These are phyloP conservation scores for Aplocera efformata DNA, from an alignment of 2,888 invertebrate species.

Conservation along the genomic window DNA sequence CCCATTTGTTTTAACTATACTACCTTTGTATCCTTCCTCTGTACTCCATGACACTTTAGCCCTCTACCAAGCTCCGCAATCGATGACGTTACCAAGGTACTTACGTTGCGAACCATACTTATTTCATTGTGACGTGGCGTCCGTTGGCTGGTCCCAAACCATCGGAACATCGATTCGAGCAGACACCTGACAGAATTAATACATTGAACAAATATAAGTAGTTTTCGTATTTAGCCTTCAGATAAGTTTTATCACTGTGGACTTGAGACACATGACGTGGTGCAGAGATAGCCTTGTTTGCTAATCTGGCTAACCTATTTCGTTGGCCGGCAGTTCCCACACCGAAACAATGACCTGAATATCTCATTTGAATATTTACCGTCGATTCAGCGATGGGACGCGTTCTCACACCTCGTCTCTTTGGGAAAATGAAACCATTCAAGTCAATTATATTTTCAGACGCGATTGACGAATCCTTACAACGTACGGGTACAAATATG, in stretches of 20 bases:
- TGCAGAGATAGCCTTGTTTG: conserved; percentile 21
- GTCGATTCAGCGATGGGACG: conserved; percentile 18
- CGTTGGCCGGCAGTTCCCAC: conserved; percentile 19
- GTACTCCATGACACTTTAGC: no score
- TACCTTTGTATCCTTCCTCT: no score
- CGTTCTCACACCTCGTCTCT: conserved; percentile 19
- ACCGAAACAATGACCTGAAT: conserved; percentile 17
- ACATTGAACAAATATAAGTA: conserved; percentile 1
- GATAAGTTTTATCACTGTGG: conserved; percentile 6
- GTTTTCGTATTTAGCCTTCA: conserved; percentile 4
- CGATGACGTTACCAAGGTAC: no score
- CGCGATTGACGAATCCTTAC: neutral
- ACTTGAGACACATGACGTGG: conserved; percentile 11
- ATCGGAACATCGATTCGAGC: conserved; percentile 2
- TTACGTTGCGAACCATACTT: no score
- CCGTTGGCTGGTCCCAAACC: neutral
- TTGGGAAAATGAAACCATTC: neutral
- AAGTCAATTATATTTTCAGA: neutral
- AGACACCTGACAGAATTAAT: conserved; percentile 2
- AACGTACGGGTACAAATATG: no score
- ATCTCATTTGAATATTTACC: conserved; percentile 22
- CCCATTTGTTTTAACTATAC: no score
- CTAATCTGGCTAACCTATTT: conserved; percentile 30
- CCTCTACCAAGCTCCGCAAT: no score
- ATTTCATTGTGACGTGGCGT: no score